Base-by-base conservation (phyloP, 2,888 invertebrate genomes). In the Clanis bilineata region DNA sequence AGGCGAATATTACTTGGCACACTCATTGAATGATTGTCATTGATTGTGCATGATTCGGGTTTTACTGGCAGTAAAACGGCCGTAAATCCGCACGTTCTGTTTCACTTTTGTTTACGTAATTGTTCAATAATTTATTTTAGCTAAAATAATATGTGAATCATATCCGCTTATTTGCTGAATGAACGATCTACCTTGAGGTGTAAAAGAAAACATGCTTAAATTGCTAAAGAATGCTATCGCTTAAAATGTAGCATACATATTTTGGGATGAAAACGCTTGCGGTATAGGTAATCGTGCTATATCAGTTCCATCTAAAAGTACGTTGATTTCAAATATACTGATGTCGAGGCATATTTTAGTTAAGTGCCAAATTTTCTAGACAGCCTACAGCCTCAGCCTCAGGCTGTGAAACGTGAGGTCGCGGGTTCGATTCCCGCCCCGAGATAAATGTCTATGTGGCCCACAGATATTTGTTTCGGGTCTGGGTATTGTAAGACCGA, bases 21-120 rank as follows among this genome's bases (percentile, higher is more conserved):
- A 72, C 71, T 70, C 65, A 66, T 68, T 72, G 70, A 72, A 74
- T 74, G 76, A 77, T 79, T 78, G 76, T 77, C 79, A 75, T 75
- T 77, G 77, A 79, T 77, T 73, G 75, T 73, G 64, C 73, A 74
- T 79, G 70, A 74, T 77, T 72, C 72, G 69, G 62, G 69, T 73
- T 79, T 78, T 75, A 77, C 71, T 68, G 73, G 60, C 65, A 72
- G 65, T 79, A 74, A 80, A 80, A 73, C 64, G 60, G 66, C 64
- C 65, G 69, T 79, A 79, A 79, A 72, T 60, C 68, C 66, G 62
- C 72, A 69, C 72, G 73, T 74, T 73, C 61, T 59, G 69, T 66
- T 72, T 51, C 41, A 58, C 70, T 70, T 69, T 71, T 72, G 70
- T 74, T 74, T 70, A 72, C 64, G 63, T 66, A 68, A 74, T 71